phyloP scores from a whole-genome alignment of 2,113 vertebrate species.

The Bos indicus region DNA sequence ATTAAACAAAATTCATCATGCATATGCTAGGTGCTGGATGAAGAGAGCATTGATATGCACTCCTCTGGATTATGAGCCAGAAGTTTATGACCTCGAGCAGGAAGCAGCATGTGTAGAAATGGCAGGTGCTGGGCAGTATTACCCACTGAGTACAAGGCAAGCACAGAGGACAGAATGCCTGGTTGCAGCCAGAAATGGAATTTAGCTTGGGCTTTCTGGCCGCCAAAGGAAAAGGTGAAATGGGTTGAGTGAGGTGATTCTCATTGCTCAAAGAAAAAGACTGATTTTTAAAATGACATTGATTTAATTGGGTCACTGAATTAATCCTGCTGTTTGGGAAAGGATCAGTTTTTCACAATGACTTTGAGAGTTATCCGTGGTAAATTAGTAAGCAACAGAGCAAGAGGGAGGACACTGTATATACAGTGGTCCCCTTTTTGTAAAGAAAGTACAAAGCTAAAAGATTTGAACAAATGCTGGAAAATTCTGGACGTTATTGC shows the following conservation, averaged over 20 bases:
- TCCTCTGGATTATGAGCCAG: background rate
- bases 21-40: accelerated
- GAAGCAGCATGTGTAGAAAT: accelerated
- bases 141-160: too few species aligned
- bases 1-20: background rate
- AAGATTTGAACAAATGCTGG: background rate
- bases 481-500: too few species aligned
- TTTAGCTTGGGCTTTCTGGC: background rate
- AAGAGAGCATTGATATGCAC: background rate
- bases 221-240: background rate
- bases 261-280: background rate
- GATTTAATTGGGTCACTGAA: background rate
- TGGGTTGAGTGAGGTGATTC: background rate
- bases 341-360: background rate
- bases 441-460: background rate
- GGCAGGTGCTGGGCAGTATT: accelerated
- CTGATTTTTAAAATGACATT: background rate
- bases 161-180: too few species aligned
- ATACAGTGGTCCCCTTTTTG: background rate
- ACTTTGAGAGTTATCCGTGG: background rate
- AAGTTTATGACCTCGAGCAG: background rate
- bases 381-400: background rate
- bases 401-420: background rate
- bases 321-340: background rate
- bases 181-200: background rate